Conservation (phyloP, 2,888 invertebrate genomes). For the Dolomedes plantarius region DNA sequence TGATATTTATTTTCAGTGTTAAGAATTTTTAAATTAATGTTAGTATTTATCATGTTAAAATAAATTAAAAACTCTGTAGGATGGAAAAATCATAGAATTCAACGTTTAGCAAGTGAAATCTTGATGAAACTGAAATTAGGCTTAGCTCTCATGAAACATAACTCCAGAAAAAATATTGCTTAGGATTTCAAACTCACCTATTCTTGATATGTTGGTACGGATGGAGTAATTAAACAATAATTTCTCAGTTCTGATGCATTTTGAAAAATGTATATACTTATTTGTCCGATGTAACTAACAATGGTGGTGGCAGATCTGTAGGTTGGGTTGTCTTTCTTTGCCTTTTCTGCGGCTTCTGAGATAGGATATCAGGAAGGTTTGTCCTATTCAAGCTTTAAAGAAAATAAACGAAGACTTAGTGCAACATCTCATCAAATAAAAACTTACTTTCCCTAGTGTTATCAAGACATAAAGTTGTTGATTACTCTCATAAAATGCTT, state of each 20-base stretch:
- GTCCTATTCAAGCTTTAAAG: conserved; percentile 67
- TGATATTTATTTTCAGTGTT: no score
- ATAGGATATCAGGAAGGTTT: conserved; percentile 63
- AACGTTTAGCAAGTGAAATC: no score
- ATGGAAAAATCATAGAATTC: no score
- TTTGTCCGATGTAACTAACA: background rate
- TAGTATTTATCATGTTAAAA: no score
- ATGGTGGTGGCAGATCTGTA: conserved; percentile 2
- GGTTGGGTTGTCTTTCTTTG: conserved; percentile 58
- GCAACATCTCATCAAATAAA: conserved; percentile 71
- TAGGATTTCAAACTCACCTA: conserved; percentile 38
- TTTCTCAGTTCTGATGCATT: background rate
- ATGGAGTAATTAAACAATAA: background rate
- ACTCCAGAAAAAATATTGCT: background rate
- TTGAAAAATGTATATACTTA: background rate
- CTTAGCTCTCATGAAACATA: conserved; percentile 25
- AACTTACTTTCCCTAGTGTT: conserved; percentile 68
- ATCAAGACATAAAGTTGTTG: conserved; percentile 71
- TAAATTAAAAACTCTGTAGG: no score
- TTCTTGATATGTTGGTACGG: background rate
- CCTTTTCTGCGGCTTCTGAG: conserved; percentile 63
- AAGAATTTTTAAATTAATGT: no score
- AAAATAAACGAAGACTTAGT: conserved; percentile 69
- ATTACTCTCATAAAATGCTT: conserved; percentile 62
- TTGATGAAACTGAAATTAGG: conserved; percentile 20